Base-by-base conservation (phyloP, 2,888 invertebrate genomes). In the Oligia strigilis region DNA sequence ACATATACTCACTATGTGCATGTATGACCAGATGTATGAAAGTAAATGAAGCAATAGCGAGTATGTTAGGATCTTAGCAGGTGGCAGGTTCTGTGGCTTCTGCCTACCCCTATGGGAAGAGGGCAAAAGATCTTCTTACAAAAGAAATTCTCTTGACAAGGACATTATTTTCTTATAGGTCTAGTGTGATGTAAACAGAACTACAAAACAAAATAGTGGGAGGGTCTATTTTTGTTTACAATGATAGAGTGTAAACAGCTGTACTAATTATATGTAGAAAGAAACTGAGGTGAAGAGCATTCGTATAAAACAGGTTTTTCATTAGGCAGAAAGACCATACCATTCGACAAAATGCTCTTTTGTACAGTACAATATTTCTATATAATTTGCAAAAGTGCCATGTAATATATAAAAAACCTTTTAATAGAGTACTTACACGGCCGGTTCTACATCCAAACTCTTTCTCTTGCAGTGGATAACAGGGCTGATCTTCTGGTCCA, bases 381-480 rank as follows among this genome's bases (percentile, higher is more conserved):
- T 8, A 46, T 62, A 55, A 49, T 13, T 71, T 17, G 14, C 3
- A 1, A 40, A 77, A 60, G 4, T 65, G 52, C 23, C 29, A 36
- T 11, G n/a, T 36, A 46, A 23, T 29, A 23, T 49, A 49, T 8
- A n/a, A 58, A 40, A 9, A 40, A 11, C 23, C 9, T 13, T 46
- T 40, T 5, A 29, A 49, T 3, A 55, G 14, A 43, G 71, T 88
- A 96, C 97, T 97, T 95, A 97, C 97, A 97, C 94, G 29, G 92
- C 93, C 62, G 96, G 96, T 86, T 96, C 96, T 9, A 95, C 88
- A 81, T 96, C 96, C 75, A 95, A 90, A 87, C 95, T 95, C 91
- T 97, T 97, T 88, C 97, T 93, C 87, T 97, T 97, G 84, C 94
- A 95, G 87, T 97, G 96, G 46, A 95, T 84, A 29, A 94, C 88